Evolutionary conservation across 2,113 vertebrate species (phyloP), one percentile per base, ranked within the genome.

Genomic region (Accipiter cooperii): DNA sequence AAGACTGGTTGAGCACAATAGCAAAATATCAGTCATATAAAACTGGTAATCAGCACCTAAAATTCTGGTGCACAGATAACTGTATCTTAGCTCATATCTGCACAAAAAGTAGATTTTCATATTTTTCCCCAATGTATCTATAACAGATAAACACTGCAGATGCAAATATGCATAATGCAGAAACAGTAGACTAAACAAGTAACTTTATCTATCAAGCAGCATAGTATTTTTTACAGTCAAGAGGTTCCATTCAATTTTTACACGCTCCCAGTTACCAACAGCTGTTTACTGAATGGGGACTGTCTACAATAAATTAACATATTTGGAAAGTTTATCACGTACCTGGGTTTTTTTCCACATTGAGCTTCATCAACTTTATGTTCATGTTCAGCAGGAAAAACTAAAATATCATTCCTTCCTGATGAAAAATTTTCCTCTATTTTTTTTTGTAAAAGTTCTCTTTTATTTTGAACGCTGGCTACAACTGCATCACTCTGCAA

Each of bases 261-360:
- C 7, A 20, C 0, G 2, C 10, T 38, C 33, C 19, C 54, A 77
- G 11, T 31, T 54, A 69, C 28, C 40, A 61, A 8, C 17, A 87
- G 28, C 52, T 85, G 17, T 79, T 80, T 33, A 73, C 40, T 46
- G 58, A 61, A 44, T 2, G 17, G 25, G 21, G 5, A 49, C 12
- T 24, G 8, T 12, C 69, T 40, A 18, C 8, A 81, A 51, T 4
- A 65, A 68, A 76, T 60, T 5, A 83, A 47, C 8, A 18, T 9
- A 42, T 54, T 47, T 44, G 24, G 20, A 46, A 95, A 71, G 85
- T 65, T 78, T 13, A 71, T 47, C 33, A 78, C 97, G 92, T 79
- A 98, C 98, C 89, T 90, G 60, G n/a, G 6, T 74, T 96, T 78
- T 84, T 97, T 97, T 38, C 96, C 98, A 74, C 55, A 13, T 2